A percentile compares a stretch with the other conserved stretches of the same genome.
Conservation (phyloP, 1,140 invertebrate species). For the Pseudomyrmex dendroicus region DNA sequence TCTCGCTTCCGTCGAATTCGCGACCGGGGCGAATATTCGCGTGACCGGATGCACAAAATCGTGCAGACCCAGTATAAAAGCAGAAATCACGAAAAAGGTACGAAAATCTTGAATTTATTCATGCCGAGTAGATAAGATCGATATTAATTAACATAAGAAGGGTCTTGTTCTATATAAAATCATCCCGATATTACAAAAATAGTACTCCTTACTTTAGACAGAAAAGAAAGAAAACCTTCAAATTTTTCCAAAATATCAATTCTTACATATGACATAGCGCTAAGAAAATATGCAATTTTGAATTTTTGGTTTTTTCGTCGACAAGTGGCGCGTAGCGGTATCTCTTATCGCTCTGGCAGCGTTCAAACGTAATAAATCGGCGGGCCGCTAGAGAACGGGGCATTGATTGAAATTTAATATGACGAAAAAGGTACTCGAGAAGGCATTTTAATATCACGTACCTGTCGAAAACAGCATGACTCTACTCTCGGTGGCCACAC, state of each 20-base stretch:
- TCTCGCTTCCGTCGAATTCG: constrained; percentile 4
- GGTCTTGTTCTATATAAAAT: background rate
- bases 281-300: constrained; percentile 13
- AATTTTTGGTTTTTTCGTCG: constrained; percentile 40
- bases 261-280: no score
- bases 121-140: background rate
- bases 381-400: constrained; percentile 59
- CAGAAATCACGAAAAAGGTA: constrained; percentile 29
- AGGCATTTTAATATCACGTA: constrained; percentile 71
- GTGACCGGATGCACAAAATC: constrained; percentile 25
- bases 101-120: background rate
- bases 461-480: constrained; percentile 70
- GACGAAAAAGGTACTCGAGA: constrained; percentile 72
- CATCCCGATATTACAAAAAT: background rate
- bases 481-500: constrained; percentile 50
- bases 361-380: constrained; percentile 70
- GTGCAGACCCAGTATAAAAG: background rate
- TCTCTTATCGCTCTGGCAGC: constrained; percentile 20
- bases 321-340: constrained; percentile 43
- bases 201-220: background rate
- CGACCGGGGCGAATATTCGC: constrained; percentile 28
- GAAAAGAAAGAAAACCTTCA: no score
- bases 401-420: constrained; percentile 74
- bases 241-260: no score
- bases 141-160: background rate